Evolutionary conservation across 37 sponge, comb jelly and placozoan genomes (phyloP).

Genomic region (Lycopodina hypogea): DNA sequence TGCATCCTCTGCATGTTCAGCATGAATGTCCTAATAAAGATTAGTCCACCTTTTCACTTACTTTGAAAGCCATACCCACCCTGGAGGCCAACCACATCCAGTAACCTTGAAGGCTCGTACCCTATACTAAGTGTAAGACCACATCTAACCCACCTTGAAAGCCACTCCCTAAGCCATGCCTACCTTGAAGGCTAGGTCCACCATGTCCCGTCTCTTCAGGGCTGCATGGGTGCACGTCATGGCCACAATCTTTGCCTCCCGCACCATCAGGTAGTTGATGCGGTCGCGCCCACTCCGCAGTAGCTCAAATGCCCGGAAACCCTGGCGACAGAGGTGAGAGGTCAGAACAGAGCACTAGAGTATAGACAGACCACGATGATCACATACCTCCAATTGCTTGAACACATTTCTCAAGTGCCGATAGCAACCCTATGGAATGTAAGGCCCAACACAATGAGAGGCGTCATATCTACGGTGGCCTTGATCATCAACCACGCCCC

Average conservation of each 20-base stretch:
- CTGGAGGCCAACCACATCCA: not conserved
- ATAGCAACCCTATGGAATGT: conserved; percentile 91
- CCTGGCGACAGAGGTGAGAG: conserved; percentile 28
- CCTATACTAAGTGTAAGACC: not conserved
- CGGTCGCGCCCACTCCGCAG: conserved; percentile 86
- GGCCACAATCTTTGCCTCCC: conserved; percentile 96
- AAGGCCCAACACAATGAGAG: no score
- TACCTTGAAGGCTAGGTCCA: conserved; percentile 94
- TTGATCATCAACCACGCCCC: no score
- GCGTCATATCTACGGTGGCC: no score
- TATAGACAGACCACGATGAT: not conserved
- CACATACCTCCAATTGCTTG: conserved; percentile 83
- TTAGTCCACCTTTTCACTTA: no score
- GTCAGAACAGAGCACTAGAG: not conserved
- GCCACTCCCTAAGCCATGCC: not conserved
- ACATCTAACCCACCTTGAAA: not conserved
- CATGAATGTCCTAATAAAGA: no score
- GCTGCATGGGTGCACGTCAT: conserved; percentile 99
- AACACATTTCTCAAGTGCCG: conserved; percentile 91
- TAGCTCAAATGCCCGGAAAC: conserved; percentile 95
- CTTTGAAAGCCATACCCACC: no score
- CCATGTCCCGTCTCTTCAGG: conserved; percentile 90
- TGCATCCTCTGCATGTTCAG: no score
- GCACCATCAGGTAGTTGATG: conserved; percentile 93
- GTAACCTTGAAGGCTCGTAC: not conserved